Conservation (phyloP, 2,113 vertebrate genomes). For the Cairina moschata region DNA sequence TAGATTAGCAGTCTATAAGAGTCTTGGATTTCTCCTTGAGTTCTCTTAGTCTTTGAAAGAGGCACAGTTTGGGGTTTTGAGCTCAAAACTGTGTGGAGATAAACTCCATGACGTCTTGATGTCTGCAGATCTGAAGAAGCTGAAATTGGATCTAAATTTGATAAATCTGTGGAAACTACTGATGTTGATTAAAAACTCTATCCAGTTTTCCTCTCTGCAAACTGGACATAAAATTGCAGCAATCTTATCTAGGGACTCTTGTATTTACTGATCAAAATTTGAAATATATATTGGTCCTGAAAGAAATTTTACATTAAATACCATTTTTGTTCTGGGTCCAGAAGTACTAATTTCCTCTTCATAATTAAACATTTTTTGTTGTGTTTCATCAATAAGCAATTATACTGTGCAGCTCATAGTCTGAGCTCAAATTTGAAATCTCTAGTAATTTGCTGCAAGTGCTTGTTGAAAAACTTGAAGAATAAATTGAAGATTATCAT, state of each 20-base stretch:
- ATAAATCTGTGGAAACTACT: not conserved
- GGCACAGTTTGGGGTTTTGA: not conserved
- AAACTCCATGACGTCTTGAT: not conserved
- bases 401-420: not conserved
- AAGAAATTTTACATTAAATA: not conserved
- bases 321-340: not conserved
- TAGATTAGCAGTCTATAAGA: not conserved
- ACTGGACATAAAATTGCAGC: not conserved
- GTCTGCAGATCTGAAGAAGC: not conserved
- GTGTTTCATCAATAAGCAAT: conserved; percentile 13
- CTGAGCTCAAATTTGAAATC: conserved; percentile 46
- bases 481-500: not conserved
- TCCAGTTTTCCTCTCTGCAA: not conserved
- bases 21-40: not conserved
- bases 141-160: not conserved
- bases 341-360: conserved; percentile 24
- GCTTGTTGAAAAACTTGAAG: conserved; percentile 37
- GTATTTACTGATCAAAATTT: not conserved
- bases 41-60: not conserved
- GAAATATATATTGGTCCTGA: not conserved
- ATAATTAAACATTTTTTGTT: not conserved
- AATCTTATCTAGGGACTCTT: not conserved
- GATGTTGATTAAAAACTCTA: not conserved
- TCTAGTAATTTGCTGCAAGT: conserved; percentile 40
- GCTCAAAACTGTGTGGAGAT: not conserved